These are phyloP conservation scores for Propithecus coquereli DNA, from an alignment of 2,113 vertebrate species.

Conservation along the genomic window DNA sequence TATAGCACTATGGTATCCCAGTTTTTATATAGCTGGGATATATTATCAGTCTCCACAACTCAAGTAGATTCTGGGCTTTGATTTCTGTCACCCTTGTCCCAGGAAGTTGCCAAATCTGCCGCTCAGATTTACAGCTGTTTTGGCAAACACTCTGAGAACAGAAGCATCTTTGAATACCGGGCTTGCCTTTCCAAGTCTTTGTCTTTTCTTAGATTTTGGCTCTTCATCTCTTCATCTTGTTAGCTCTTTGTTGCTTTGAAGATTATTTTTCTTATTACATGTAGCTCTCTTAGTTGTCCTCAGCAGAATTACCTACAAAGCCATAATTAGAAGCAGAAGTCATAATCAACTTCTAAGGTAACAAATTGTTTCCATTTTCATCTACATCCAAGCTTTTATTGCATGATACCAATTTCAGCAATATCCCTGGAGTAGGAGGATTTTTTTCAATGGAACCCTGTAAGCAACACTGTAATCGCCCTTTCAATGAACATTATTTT, in stretches of 20 bases:
- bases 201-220: not conserved
- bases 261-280: not conserved
- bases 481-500: not conserved
- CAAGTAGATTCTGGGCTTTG: not conserved
- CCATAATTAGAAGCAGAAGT: slow-evolving; percentile 12
- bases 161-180: not conserved
- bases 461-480: not conserved
- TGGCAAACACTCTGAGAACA: not conserved
- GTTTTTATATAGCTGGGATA: not conserved
- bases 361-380: not conserved
- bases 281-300: not conserved
- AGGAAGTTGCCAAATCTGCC: not conserved
- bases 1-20: not conserved
- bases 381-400: not conserved
- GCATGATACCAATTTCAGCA: not conserved
- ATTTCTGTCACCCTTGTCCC: not conserved
- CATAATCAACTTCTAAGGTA: not conserved
- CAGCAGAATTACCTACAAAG: not conserved
- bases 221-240: not conserved
- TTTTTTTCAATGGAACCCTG: not conserved
- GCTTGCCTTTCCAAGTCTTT: not conserved
- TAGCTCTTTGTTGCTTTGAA: not conserved
- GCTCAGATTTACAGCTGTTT: not conserved
- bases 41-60: not conserved
- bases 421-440: not conserved